Evolutionary conservation across 2,113 vertebrate genomes (phyloP).

Genomic region (Macheiramphus alcinus): DNA sequence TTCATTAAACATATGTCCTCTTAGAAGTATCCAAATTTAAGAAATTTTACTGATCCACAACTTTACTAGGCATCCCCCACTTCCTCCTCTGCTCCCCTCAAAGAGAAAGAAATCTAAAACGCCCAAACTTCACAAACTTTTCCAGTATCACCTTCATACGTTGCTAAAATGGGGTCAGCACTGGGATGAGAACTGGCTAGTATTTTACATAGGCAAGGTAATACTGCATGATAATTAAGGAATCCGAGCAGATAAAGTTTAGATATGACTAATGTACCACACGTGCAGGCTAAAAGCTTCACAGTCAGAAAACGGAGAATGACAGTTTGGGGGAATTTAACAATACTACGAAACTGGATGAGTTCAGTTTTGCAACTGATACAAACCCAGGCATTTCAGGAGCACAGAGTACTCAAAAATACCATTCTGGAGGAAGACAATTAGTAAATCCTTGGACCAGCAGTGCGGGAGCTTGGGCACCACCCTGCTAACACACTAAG

Average conservation of each 20-base stretch:
- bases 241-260: neutral
- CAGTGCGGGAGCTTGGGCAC: neutral
- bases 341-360: fast-evolving
- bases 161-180: neutral
- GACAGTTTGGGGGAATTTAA: neutral
- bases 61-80: neutral
- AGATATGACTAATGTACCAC: neutral
- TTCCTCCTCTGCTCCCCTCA: neutral
- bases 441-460: neutral
- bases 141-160: neutral
- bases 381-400: neutral
- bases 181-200: neutral
- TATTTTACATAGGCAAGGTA: neutral
- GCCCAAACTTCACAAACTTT: neutral
- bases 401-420: neutral
- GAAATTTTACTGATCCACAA: neutral
- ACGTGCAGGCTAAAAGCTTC: fast-evolving
- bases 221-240: neutral
- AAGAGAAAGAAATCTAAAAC: neutral
- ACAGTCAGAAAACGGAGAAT: neutral
- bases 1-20: neutral
- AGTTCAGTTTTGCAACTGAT: neutral
- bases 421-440: neutral
- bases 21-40: neutral
- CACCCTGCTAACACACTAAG: neutral